Evolutionary conservation across 2,888 invertebrate genomes (phyloP).

Genomic region (Antheraea yamamai): DNA sequence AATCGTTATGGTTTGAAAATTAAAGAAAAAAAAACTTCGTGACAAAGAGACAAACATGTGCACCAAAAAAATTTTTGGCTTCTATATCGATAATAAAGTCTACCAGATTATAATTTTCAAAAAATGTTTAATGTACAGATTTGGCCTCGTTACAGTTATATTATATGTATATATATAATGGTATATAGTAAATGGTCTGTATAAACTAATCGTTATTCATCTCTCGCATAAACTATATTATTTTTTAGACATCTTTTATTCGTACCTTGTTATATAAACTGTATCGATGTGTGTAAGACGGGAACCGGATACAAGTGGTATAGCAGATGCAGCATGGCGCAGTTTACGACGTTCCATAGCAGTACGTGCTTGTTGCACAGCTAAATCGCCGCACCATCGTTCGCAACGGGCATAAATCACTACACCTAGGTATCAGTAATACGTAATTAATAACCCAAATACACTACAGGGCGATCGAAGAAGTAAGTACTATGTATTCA

Average conservation of each 20-base stretch:
- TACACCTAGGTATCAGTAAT: conserved; percentile 52
- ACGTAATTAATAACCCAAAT: neutral
- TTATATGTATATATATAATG: too few species aligned
- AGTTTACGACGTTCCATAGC: conserved; percentile 65
- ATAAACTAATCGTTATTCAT: neutral
- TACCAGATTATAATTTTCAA: too few species aligned
- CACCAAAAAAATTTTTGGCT: too few species aligned
- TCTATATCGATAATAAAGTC: too few species aligned
- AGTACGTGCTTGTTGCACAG: conserved; percentile 70
- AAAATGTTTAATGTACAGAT: too few species aligned
- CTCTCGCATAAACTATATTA: neutral
- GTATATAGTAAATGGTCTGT: neutral
- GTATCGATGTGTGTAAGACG: conserved; percentile 80
- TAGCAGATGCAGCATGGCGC: conserved; percentile 50
- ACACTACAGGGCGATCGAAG: neutral
- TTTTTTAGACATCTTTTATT: neutral
- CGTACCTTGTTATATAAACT: conserved; percentile 81
- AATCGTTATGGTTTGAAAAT: too few species aligned
- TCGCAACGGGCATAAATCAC: conserved; percentile 76
- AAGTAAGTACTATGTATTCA: too few species aligned
- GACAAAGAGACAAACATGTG: too few species aligned
- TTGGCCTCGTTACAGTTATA: too few species aligned
- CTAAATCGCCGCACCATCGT: conserved; percentile 76
- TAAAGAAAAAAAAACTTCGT: too few species aligned
- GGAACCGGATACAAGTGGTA: conserved; percentile 51